Base-by-base conservation (phyloP, 2,113 vertebrate species). In the Patagioenas fasciata region DNA sequence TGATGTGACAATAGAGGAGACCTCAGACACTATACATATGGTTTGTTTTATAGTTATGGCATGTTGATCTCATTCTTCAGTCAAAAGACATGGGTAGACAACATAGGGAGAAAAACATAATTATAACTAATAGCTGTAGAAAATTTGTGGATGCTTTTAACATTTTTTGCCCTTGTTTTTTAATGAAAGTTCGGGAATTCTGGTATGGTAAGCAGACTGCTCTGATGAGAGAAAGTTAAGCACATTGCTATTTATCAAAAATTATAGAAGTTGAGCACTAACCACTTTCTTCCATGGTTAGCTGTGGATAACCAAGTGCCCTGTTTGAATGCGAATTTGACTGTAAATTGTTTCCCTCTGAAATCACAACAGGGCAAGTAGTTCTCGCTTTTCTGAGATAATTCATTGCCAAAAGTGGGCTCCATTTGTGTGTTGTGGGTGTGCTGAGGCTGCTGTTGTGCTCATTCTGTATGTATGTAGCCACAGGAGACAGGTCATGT, bases 381-480 rank as follows among this genome's bases (percentile, higher is more conserved):
- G 50, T 60, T 58, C n/a, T 54, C 3, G 0, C 44, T 69, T 80
- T 64, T 21, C 21, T 74, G 48, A 53, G 50, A 15, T 4, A 79
- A 57, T 21, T 47, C 7, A 5, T 11, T 80, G 48, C 5, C 19
- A 51, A 23, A 40, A 21, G 15, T 11, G 23, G 16, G 24, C 36
- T 88, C 42, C 7, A 3, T 67, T 29, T 36, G 13, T 54, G 38
- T 38, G 13, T 17, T 42, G 16, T 60, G 31, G 12, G 32, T 48
- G 31, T 32, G 28, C 38, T 29, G 44, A 48, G 25, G 26, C 26
- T 70, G n/a, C 58, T 83, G 4, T 9, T 47, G 25, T 16, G 24
- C 19, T 71, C 47, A 11, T 40, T 38, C 28, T 24, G 20, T 42
- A 1, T 13, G 4, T 7, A 7, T 0, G 0, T 2, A 51, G 25